Conservation (phyloP, 2,888 invertebrate genomes). For the Drosophila birchii region DNA sequence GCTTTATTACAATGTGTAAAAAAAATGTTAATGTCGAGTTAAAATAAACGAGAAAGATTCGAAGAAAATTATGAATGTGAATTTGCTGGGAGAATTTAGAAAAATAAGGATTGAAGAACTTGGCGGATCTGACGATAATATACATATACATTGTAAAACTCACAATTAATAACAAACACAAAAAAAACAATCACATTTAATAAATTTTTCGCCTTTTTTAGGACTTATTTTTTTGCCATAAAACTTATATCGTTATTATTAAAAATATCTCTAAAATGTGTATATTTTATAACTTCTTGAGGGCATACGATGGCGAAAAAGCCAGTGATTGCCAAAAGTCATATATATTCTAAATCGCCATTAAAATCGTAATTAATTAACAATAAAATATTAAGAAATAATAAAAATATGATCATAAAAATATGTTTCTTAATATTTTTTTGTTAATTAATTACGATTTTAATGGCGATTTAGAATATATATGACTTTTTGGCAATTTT, state of each 20-base stretch:
- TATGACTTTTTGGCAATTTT: no score
- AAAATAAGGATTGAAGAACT: not conserved
- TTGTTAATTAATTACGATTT: no score
- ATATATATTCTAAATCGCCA: not conserved
- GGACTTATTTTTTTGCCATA: not conserved
- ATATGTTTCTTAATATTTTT: no score
- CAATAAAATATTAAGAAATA: no score
- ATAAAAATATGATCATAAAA: no score
- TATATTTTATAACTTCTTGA: no score
- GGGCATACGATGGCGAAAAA: no score
- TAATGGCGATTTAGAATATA: no score
- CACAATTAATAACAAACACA: no score
- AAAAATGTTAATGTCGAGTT: constrained; percentile 20
- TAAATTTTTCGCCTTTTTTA: not conserved
- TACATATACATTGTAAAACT: not conserved
- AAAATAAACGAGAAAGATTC: constrained; percentile 23
- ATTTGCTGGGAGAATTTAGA: not conserved
- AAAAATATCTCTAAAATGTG: not conserved
- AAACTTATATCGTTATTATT: no score
- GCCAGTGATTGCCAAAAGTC: not conserved
- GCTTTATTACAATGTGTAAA: constrained; percentile 37
- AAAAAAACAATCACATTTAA: no score
- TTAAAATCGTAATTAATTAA: no score
- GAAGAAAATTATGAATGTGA: not conserved
- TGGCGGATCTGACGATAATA: not conserved